Evolutionary conservation across 2,797 vertebrate genomes (phyloP), one percentile per base, ranked within the genome.

Genomic region (Tinamus major): DNA sequence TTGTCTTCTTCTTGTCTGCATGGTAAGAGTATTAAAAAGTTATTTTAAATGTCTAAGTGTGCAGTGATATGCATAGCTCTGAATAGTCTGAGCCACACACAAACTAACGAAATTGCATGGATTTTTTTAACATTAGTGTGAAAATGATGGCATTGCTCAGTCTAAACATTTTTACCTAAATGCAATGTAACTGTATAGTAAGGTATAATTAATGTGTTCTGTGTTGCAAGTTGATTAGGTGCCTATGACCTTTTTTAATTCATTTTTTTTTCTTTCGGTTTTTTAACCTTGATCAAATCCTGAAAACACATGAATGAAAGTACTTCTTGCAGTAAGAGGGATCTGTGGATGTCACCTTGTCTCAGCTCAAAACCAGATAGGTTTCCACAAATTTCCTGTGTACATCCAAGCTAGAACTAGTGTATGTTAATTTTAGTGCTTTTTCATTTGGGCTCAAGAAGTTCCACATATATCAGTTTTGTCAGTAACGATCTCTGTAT

Each of bases 81-180:
- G 72, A 79, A 87, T 95, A 87, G 78, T 31, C 67, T 84, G 75
- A 87, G 85, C 67, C 79, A 53, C 63, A 77, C 35, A 79, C 44
- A 83, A 87, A 74, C 62, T 85, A 82, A 81, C 79, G 92, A 94
- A 89, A 94, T 69, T 85, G 39, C 63, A 84, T 46, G 79, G 81
- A 46, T 94, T 95, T 91, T 92, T 51, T 82, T 85, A 89, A 79
- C 68, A 94, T 70, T 91, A 89, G 76, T 76, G 87, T 91, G 48
- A 12, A 91, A 88, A 81, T 81, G 78, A 46, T 53, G 24, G 14
- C 63, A 76, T 82, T 86, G 70, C 90, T 93, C 79, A 91, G 24
- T 91, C 77, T 87, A 84, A 92, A 84, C 67, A 79, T 87, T 95
- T 96, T 91, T 76, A 92, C 71, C 89, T 89, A 79, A 95, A 70